Conservation (phyloP, 2,888 invertebrate genomes). For the Sepioteuthis lessoniana region DNA sequence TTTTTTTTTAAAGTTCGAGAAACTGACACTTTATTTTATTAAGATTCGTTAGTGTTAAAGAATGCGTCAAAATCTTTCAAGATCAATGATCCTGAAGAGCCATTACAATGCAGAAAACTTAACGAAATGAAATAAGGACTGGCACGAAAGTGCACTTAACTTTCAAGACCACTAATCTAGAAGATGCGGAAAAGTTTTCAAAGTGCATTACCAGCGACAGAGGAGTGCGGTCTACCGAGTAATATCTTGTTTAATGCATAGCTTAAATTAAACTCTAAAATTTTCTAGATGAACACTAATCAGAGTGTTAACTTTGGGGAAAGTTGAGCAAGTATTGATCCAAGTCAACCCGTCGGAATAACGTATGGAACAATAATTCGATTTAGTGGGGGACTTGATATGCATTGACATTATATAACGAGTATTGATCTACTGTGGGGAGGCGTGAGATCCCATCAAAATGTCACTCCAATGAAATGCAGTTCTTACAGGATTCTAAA, state of each 20-base stretch:
- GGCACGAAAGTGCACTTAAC: not conserved
- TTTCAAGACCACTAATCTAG: not conserved
- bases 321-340: not conserved
- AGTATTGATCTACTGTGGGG: not conserved
- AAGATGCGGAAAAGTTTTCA: not conserved
- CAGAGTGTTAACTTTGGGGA: not conserved
- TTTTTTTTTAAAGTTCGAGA: no score
- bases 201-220: not conserved
- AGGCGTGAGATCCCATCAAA: not conserved
- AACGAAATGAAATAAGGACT: not conserved
- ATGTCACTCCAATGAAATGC: not conserved
- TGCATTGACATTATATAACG: not conserved
- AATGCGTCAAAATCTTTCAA: not conserved
- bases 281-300: conserved; percentile 18
- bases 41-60: not conserved
- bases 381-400: not conserved
- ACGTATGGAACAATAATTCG: conserved; percentile 8
- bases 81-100: not conserved
- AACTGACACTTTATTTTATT: not conserved
- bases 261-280: not conserved
- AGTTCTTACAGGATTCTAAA: not conserved
- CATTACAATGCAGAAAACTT: not conserved
- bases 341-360: not conserved
- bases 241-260: not conserved
- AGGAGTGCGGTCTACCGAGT: not conserved